Evolutionary conservation across 2,888 invertebrate genomes (phyloP), one percentile per base, ranked within the genome.

Genomic region (Colostygia pectinataria): DNA sequence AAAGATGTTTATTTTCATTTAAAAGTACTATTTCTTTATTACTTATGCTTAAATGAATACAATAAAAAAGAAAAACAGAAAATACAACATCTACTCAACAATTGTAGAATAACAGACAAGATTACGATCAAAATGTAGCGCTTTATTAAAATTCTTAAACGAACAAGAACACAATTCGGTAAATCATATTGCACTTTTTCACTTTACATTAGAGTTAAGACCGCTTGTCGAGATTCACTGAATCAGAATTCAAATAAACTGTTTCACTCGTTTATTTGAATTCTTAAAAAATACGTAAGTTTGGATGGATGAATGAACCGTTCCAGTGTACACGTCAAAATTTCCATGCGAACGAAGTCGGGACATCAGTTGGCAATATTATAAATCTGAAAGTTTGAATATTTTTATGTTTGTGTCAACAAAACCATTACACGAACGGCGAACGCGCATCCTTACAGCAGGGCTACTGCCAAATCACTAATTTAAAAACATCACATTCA

Each of bases 401-500:
- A 20, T 12, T 13, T 23, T n/a, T n/a, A n/a, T n/a, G n/a, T n/a
- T n/a, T n/a, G n/a, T n/a, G n/a, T n/a, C n/a, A n/a, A 24, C 25
- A 39, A 8, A 23, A 12, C 8, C 18, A 38, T 29, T 25, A 50
- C 23, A 40, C 36, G 7, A 20, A 40, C 31, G 28, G 34, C 31
- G n/a, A 25, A 45, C 36, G 23, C 38, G 44, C 39, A 44, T 33
- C 28, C 14, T 27, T 13, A 37, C 27, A 12, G 32, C 2, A 37
- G 4, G 24, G 32, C 47, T 27, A 24, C 43, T 34, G 49, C 40
- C 36, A 40, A 31, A 50, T 40, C 45, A 37, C 37, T 37, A 45
- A 45, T 45, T 45, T 41, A 45, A 45, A 51, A 45, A 54, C 50
- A 54, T 55, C 53, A 48, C 47, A 48, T 55, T 53, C 55, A 48